Evolutionary conservation across 2,113 vertebrate genomes (phyloP), one percentile per base, ranked within the genome.

Genomic region (Xiphophorus couchianus): DNA sequence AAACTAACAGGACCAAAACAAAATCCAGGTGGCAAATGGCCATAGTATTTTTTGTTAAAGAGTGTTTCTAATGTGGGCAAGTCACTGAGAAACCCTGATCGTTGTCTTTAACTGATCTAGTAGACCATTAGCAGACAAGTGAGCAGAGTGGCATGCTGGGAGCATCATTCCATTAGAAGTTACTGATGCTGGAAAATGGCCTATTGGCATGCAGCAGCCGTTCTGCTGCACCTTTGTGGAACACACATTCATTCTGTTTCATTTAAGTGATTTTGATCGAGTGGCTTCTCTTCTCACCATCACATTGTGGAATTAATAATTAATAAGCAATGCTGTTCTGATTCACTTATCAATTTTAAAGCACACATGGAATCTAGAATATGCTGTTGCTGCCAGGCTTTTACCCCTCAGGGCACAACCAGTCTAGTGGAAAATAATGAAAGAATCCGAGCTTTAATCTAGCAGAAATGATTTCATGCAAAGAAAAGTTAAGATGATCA

Each of bases 301-400:
- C 82, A 87, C 87, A 87, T 86, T 85, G 85, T 84, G 83, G 89
- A 90, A 93, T 94, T 83, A 92, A 93, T 93, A 86, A 88, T 90
- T 83, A 90, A 94, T 91, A 88, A 88, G 81, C 72, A 78, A 86
- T 91, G 91, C 90, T 90, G 69, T 42, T 93, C 82, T 86, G 90
- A 93, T 93, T 89, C 88, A 89, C 89, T 90, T 89, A 91, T 92
- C 86, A 91, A 91, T 92, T 89, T 91, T 87, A 92, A 90, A 90
- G 78, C 73, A 81, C 87, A 90, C 92, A 93, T 90, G 90, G 87
- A 86, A 84, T 83, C 77, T 71, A 39, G 73, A 88, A 86, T 77
- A 64, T 65, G 58, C 61, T 58, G 22, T 62, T 0, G 61, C 79
- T 83, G 77, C 77, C 73, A 82, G 74, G 60, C 63, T 70, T 81